These are phyloP conservation scores for Melopsittacus undulatus DNA, from an alignment of 2,797 vertebrate genomes.

Conservation along the genomic window DNA sequence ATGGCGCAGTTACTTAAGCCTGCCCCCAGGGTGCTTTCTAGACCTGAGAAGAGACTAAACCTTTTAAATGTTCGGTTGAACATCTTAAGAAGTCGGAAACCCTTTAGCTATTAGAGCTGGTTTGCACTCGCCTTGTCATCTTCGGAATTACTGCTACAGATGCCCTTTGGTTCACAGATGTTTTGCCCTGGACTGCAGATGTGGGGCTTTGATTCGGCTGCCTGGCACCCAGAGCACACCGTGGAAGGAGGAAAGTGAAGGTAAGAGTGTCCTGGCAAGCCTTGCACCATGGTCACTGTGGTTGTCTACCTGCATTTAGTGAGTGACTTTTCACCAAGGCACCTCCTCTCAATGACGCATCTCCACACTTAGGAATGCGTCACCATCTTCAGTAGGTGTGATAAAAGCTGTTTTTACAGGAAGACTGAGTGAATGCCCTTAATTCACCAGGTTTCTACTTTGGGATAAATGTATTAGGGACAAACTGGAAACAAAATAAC, in stretches of 20 bases:
- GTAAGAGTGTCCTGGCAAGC: background rate
- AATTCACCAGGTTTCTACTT: background rate
- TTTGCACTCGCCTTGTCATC: slow-evolving; percentile 59
- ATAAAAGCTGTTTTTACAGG: background rate
- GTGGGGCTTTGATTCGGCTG: background rate
- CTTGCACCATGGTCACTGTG: background rate
- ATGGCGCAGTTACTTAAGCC: slow-evolving; percentile 79
- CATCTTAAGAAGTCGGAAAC: slow-evolving; percentile 77
- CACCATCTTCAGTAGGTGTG: background rate
- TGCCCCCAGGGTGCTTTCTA: slow-evolving; percentile 76
- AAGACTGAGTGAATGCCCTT: background rate
- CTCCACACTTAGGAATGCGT: background rate
- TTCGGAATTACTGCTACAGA: background rate
- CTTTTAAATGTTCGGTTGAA: slow-evolving; percentile 81
- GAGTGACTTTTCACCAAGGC: background rate
- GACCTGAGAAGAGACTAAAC: slow-evolving; percentile 76
- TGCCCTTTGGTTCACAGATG: slow-evolving; percentile 1
- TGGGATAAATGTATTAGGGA: background rate
- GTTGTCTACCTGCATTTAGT: background rate
- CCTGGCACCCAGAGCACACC: background rate
- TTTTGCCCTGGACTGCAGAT: slow-evolving; percentile 1
- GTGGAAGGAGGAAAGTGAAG: background rate
- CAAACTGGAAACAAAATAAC: background rate
- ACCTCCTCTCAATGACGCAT: background rate
- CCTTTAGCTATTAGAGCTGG: slow-evolving; percentile 61